Percentiles rank a stretch among this genome's conserved stretches.
These are phyloP conservation scores for Liparis tanakae DNA, from an alignment of 2,797 vertebrate species.

Conservation along the genomic window DNA sequence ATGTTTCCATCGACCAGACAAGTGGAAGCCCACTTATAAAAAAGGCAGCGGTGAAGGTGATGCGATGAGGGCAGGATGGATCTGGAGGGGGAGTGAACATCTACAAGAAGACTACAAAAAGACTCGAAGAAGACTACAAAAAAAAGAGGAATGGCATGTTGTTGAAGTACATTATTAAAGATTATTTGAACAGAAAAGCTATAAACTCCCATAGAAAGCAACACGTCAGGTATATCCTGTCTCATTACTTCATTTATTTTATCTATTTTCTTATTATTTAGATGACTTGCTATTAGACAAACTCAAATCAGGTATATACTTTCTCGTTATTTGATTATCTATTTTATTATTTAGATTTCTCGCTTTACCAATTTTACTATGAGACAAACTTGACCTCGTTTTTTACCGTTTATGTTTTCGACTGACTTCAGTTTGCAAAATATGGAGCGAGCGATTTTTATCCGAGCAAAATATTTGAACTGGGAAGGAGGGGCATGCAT, in stretches of 20 bases:
- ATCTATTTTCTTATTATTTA: neutral
- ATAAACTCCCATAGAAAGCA: neutral
- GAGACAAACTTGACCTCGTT: neutral
- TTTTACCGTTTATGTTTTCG: neutral
- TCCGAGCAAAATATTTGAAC: neutral
- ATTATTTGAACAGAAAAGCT: neutral
- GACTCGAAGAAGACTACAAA: neutral
- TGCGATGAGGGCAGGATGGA: slow-evolving; percentile 18
- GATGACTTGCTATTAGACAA: neutral
- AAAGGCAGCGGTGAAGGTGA: slow-evolving; percentile 29
- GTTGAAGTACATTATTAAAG: neutral
- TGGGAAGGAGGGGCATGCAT: neutral
- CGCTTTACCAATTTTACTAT: neutral
- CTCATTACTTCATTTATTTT: neutral
- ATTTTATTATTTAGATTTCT: neutral
- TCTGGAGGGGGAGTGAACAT: slow-evolving; percentile 13
- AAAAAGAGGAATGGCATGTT: neutral
- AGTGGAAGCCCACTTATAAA: slow-evolving; percentile 30
- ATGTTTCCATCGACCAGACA: slow-evolving; percentile 20
- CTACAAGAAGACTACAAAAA: neutral
- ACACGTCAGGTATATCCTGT: neutral
- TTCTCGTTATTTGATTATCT: neutral
- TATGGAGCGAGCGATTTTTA: neutral
- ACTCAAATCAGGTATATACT: neutral
- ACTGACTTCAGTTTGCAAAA: slow-evolving; percentile 9